These are phyloP conservation scores for Phataginus tetradactyla DNA, from an alignment of 2,797 vertebrate genomes.

Conservation along the genomic window DNA sequence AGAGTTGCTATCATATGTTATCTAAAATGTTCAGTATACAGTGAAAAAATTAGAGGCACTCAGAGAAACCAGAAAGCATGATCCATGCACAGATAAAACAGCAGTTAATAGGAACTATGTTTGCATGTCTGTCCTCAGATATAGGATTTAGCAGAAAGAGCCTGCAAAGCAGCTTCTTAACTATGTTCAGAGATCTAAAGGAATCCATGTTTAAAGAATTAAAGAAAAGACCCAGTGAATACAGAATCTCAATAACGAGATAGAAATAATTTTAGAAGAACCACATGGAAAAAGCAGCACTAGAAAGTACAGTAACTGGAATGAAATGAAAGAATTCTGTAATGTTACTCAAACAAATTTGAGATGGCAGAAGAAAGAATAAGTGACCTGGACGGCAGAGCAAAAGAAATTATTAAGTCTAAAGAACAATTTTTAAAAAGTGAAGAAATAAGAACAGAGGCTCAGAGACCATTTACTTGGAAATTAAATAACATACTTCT, in stretches of 20 bases:
- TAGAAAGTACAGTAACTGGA: not conserved
- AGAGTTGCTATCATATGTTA: not conserved
- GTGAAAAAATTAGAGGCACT: not conserved
- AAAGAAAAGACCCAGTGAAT: not conserved
- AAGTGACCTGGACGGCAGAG: not conserved
- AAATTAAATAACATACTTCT: conserved; percentile 24
- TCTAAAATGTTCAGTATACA: not conserved
- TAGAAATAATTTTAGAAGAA: not conserved
- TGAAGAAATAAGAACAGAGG: not conserved
- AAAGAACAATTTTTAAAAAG: not conserved
- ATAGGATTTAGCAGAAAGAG: not conserved
- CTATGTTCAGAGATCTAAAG: not conserved
- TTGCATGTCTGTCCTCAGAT: not conserved
- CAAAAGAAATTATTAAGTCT: not conserved
- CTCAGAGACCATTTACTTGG: not conserved
- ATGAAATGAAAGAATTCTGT: conserved; percentile 5
- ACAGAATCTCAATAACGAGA: not conserved
- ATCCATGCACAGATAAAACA: not conserved
- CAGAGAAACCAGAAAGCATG: not conserved
- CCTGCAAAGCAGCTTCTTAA: not conserved
- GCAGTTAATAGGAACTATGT: not conserved
- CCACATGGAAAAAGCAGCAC: not conserved
- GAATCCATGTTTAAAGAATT: not conserved
- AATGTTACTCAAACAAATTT: not conserved
- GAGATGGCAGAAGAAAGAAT: not conserved